phyloP scores from a whole-genome alignment of 2,113 vertebrate genomes.

The Regulus satrapa region DNA sequence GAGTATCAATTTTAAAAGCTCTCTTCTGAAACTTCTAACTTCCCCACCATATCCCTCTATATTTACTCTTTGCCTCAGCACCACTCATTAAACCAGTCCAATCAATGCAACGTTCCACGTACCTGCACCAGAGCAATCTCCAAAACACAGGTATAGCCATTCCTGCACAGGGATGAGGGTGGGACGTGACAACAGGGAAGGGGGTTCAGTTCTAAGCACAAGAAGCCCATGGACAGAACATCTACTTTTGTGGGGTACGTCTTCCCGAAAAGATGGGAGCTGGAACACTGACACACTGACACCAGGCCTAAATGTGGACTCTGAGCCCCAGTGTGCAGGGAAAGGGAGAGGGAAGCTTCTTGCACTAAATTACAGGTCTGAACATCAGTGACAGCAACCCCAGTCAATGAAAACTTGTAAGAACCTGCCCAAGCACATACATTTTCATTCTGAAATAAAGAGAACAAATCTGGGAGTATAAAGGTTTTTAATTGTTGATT shows the following conservation, averaged over 20 bases:
- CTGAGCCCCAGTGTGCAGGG: not conserved
- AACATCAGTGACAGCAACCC: not conserved
- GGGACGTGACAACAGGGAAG: rapidly evolving
- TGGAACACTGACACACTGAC: not conserved
- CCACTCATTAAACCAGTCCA: not conserved
- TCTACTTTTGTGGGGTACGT: not conserved
- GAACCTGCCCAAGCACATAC: not conserved
- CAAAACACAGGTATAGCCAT: not conserved
- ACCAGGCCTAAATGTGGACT: not conserved
- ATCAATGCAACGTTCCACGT: not conserved
- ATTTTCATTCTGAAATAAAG: conserved; percentile 48
- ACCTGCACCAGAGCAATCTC: not conserved
- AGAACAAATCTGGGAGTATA: conserved; percentile 60
- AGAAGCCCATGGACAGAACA: not conserved
- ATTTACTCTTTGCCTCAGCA: not conserved
- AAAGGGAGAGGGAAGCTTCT: not conserved
- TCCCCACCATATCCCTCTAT: not conserved
- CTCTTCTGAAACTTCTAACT: not conserved
- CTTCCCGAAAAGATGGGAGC: not conserved
- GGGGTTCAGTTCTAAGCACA: not conserved
- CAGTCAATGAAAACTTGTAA: not conserved
- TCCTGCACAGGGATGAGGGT: not conserved
- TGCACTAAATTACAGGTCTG: not conserved
- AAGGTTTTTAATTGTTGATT: conserved; percentile 76
- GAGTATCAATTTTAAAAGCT: not conserved